These are phyloP conservation scores for Bombus ignitus DNA, from an alignment of 1,140 invertebrate species.

Conservation along the genomic window DNA sequence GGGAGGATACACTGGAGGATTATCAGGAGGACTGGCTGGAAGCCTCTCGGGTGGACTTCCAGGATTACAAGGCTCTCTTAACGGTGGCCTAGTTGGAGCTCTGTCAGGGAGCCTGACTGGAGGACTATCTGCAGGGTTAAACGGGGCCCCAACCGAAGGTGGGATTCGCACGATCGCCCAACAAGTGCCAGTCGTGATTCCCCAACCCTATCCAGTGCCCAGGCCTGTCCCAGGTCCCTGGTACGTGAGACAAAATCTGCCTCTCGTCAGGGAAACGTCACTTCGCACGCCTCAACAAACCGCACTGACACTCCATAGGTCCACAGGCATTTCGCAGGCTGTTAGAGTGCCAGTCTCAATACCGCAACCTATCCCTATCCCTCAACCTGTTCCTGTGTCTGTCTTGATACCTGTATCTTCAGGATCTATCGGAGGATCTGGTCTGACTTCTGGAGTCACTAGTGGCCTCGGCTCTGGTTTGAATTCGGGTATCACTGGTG, in stretches of 20 bases:
- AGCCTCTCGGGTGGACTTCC: neutral
- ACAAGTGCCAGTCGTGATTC: slow-evolving; percentile 20
- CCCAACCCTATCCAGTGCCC: slow-evolving; percentile 28
- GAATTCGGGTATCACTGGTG: neutral
- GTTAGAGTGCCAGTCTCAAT: slow-evolving; percentile 40
- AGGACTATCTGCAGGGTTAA: neutral
- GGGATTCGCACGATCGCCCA: slow-evolving; percentile 16
- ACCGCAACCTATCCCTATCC: slow-evolving; percentile 61
- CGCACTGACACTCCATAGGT: too few relatives aligned
- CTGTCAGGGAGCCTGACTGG: neutral
- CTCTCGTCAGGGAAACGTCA: slow-evolving; percentile 67
- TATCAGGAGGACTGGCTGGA: neutral
- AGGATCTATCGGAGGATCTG: neutral
- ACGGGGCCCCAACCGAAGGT: slow-evolving; percentile 18
- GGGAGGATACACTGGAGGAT: slow-evolving; percentile 5
- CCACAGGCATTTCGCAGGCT: slow-evolving; percentile 18
- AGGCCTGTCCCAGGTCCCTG: neutral
- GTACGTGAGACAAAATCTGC: slow-evolving; percentile 10
- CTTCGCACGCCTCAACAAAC: slow-evolving; percentile 68
- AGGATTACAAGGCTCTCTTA: neutral
- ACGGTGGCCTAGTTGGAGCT: neutral
- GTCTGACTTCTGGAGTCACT: neutral
- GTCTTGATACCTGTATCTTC: neutral
- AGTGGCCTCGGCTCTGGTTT: slow-evolving; percentile 13
- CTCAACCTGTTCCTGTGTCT: slow-evolving; percentile 7